phyloP scores from a whole-genome alignment of 2,888 invertebrate species.

The Oligia latruncula region DNA sequence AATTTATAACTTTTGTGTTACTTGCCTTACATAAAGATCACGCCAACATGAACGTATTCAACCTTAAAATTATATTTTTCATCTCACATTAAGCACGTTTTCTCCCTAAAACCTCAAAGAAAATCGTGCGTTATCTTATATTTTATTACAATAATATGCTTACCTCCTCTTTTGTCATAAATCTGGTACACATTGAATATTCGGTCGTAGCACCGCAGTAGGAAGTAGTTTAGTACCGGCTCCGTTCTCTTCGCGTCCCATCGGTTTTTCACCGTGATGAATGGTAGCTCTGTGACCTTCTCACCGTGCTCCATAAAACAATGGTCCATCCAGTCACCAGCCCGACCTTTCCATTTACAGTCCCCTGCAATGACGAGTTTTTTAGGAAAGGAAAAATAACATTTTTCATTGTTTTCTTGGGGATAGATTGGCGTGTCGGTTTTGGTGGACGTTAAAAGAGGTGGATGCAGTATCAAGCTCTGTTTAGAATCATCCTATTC shows the following conservation, averaged over 20 bases:
- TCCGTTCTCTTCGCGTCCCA: constrained; percentile 87
- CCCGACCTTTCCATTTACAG: constrained; percentile 90
- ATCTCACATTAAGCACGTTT: constrained; percentile 11
- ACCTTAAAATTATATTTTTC: not conserved
- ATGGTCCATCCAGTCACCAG: constrained; percentile 91
- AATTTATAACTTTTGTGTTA: not conserved
- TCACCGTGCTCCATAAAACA: constrained; percentile 88
- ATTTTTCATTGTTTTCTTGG: constrained; percentile 26
- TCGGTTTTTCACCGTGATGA: constrained; percentile 86
- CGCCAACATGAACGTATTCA: constrained; percentile 1
- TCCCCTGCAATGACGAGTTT: constrained; percentile 77
- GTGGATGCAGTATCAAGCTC: not conserved
- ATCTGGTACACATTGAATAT: constrained; percentile 89
- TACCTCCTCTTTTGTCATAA: constrained; percentile 88
- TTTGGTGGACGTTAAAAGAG: constrained; percentile 16
- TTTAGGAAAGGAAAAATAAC: constrained; percentile 20
- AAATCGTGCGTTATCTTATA: not conserved
- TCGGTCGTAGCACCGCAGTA: constrained; percentile 85
- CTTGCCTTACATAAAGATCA: not conserved
- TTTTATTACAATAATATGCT: constrained; percentile 37
- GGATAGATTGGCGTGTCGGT: constrained; percentile 19
- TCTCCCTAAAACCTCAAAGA: constrained; percentile 10
- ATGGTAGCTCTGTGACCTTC: constrained; percentile 87
- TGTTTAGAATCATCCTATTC: not conserved
- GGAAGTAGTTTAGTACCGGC: constrained; percentile 87